These are phyloP conservation scores for Ambastaia sidthimunki DNA, from an alignment of 2,797 vertebrate species.

Conservation along the genomic window DNA sequence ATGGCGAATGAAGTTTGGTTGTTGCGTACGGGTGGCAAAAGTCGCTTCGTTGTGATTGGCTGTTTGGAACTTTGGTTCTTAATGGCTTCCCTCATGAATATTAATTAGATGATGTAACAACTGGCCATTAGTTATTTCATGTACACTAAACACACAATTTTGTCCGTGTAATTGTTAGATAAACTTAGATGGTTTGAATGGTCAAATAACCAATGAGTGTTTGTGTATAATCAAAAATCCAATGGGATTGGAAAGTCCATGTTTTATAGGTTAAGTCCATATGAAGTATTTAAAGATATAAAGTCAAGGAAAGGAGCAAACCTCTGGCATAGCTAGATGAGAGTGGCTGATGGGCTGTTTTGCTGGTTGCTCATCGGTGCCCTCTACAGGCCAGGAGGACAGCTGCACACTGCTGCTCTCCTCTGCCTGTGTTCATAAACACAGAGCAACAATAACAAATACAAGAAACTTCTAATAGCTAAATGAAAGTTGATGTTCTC, in stretches of 20 bases:
- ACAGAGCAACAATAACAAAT: slow-evolving; percentile 1
- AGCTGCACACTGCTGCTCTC: slow-evolving; percentile 29
- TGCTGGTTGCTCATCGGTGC: slow-evolving; percentile 4
- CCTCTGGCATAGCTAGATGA: slow-evolving; percentile 61
- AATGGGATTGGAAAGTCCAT: too few species aligned
- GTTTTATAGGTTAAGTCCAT: too few species aligned
- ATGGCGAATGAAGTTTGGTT: neutral
- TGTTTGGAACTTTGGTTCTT: neutral
- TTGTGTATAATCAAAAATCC: too few species aligned
- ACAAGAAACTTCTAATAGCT: too few species aligned
- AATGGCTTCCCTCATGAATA: neutral
- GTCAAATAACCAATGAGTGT: too few species aligned
- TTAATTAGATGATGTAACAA: neutral
- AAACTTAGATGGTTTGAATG: too few species aligned
- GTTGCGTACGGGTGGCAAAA: neutral
- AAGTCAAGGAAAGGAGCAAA: neutral
- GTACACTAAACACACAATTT: too few species aligned
- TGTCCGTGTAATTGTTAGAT: too few species aligned
- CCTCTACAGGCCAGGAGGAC: slow-evolving; percentile 10
- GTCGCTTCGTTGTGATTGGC: neutral
- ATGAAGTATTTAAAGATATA: neutral
- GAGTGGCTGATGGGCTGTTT: slow-evolving; percentile 3
- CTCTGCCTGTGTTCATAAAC: slow-evolving; percentile 54
- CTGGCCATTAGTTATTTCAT: too few species aligned
- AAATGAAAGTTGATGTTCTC: too few species aligned